Base-by-base conservation (phyloP, 2,888 invertebrate genomes). In the Brachyptera risi region DNA sequence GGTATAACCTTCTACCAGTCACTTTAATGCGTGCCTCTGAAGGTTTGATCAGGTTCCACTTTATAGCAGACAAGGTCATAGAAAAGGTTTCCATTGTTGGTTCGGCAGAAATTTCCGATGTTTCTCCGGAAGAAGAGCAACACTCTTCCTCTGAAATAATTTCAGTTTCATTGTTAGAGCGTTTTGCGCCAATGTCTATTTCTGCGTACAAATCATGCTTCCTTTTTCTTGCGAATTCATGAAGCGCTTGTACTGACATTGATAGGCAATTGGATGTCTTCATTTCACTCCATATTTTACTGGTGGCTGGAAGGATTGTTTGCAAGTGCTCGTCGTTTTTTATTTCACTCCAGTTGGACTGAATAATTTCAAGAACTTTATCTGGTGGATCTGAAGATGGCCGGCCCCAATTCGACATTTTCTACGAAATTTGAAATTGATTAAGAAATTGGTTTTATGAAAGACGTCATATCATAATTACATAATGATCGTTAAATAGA, bases 161-260 rank as follows among this genome's bases (percentile, higher is more conserved):
- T 31, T 11, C 11, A 11, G 11, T 5, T 11, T 31, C 31, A 31
- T 11, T 31, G 31, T 5, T 31, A 31, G 5, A 31, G 31, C 11
- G 7, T 5, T 7, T 31, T 5, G 11, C 11, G 5, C 31, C 31
- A 31, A 31, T 31, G 31, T 11, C 11, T 7, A 5, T 31, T 31
- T 11, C 31, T 31, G 31, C 5, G 11, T 7, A 31, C 7, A 31
- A 11, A 31, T 7, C 31, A 31, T 31, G 31, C n/a, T 17, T 17
- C 3, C 51, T 27, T 21, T 51, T 51, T 31, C 51, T 27, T 13
- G 51, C 35, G 35, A 51, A 51, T 31, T 51, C 51, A 21, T 51
- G 31, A 2, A 51, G 27, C 17, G 51, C 27, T n/a, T 51, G 27
- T 15, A 4, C 9, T 15, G 31, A 19, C 51, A 51, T 51, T 9